Percentiles rank a stretch among this genome's conserved stretches.
These are phyloP conservation scores for Phallusia fumigata DNA, from an alignment of 23 tunicate genomes.

Conservation along the genomic window DNA sequence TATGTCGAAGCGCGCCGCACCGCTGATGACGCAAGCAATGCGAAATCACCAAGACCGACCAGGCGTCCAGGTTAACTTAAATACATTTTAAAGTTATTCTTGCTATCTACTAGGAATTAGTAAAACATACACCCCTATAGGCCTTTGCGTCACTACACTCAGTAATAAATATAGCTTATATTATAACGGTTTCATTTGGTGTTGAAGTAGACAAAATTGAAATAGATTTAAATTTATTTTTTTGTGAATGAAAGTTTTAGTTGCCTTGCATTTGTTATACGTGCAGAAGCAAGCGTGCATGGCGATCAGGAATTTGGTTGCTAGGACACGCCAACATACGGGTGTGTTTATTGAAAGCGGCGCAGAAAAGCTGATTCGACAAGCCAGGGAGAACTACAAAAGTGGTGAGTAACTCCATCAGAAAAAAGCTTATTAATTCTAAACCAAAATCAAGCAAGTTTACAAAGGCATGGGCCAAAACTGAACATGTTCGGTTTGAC, in stretches of 20 bases:
- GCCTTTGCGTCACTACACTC: too few species aligned
- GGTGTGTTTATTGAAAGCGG: slow-evolving; percentile 52
- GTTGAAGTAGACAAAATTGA: too few species aligned
- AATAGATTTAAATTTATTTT: too few species aligned
- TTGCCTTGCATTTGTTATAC: not conserved
- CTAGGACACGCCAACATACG: slow-evolving; percentile 67
- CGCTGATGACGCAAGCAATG: slow-evolving; percentile 76
- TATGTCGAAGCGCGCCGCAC: slow-evolving; percentile 54
- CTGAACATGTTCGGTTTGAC: too few species aligned
- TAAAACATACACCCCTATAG: not conserved
- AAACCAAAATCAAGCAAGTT: too few species aligned
- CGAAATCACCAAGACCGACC: slow-evolving; percentile 45
- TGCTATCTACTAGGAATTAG: too few species aligned
- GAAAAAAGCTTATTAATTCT: too few species aligned
- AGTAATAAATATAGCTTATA: not conserved
- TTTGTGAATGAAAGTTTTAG: not conserved
- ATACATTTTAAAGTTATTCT: not conserved
- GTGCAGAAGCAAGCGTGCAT: slow-evolving; percentile 81
- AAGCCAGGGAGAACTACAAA: slow-evolving; percentile 45
- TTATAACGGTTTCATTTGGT: too few species aligned
- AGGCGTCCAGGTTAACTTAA: slow-evolving; percentile 64
- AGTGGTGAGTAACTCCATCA: slow-evolving; percentile 13
- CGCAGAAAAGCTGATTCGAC: slow-evolving; percentile 55
- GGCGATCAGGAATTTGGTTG: slow-evolving; percentile 83
- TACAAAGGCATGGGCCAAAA: too few species aligned